Percentiles rank a stretch among this genome's conserved stretches.
These are phyloP conservation scores for Meiosimyza platycephala DNA, from an alignment of 2,888 invertebrate genomes.

Conservation along the genomic window DNA sequence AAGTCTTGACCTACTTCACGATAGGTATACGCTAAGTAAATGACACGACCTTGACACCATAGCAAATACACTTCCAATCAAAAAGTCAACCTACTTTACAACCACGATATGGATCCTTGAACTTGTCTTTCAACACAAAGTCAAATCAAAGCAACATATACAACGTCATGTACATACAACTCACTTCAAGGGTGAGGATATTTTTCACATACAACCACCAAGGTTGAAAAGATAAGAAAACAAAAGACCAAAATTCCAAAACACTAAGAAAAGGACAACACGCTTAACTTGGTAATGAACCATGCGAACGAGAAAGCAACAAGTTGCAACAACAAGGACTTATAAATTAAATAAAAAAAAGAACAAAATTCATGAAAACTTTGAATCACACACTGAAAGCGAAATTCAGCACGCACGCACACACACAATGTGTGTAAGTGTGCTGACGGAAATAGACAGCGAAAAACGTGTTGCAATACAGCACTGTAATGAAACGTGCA, in stretches of 20 bases:
- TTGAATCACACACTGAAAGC: no score
- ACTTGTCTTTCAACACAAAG: constrained; percentile 1
- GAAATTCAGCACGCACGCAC: not conserved
- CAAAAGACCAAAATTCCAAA: not conserved
- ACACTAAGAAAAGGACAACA: constrained; percentile 5
- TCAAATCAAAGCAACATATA: no score
- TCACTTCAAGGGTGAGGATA: no score
- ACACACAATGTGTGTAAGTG: not conserved
- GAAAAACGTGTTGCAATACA: constrained; percentile 40
- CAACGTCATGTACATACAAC: no score
- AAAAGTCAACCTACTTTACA: not conserved
- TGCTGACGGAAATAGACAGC: constrained; percentile 11
- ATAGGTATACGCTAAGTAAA: constrained; percentile 66
- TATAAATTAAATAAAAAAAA: not conserved
- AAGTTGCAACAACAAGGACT: constrained; percentile 12
- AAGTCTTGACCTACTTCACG: no score
- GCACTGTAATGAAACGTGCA: constrained; percentile 19
- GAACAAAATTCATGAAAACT: not conserved
- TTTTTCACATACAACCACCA: no score
- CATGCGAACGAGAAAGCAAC: constrained; percentile 21
- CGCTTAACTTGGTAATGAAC: constrained; percentile 37
- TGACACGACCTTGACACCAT: constrained; percentile 27
- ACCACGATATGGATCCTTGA: not conserved
- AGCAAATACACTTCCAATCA: not conserved
- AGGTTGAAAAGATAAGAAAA: not conserved